Percentiles rank a stretch among this genome's conserved stretches.
Conservation (phyloP, 1,140 invertebrate genomes). For the Ruditapes philippinarum region DNA sequence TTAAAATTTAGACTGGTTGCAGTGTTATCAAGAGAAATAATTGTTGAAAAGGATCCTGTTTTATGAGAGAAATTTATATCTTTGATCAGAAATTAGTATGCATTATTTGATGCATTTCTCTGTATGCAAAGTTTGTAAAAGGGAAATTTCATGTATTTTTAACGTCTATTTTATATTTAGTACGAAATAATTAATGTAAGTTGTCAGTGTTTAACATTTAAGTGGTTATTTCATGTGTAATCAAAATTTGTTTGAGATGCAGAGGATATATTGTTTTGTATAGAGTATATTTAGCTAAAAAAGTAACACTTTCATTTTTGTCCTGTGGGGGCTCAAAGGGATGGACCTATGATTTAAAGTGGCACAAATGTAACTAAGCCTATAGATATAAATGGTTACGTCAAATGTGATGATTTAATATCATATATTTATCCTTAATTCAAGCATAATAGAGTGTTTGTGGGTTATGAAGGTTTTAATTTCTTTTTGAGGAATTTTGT, state of each 20-base stretch:
- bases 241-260: not conserved
- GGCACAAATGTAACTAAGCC: too few relatives aligned
- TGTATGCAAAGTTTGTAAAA: slow-evolving; percentile 13
- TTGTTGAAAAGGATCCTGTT: not conserved
- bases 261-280: not conserved
- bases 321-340: too few relatives aligned
- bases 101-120: not conserved
- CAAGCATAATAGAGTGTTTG: too few relatives aligned
- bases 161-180: not conserved
- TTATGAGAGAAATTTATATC: not conserved
- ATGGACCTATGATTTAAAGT: too few relatives aligned
- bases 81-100: not conserved
- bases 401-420: too few relatives aligned
- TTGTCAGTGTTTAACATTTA: not conserved
- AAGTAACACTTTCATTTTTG: too few relatives aligned
- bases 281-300: too few relatives aligned
- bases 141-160: not conserved
- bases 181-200: not conserved
- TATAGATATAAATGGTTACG: too few relatives aligned
- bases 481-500: too few relatives aligned
- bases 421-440: too few relatives aligned
- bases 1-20: not conserved
- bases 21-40: too few relatives aligned
- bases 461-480: too few relatives aligned
- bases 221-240: not conserved